Percentiles rank a stretch among this genome's conserved stretches.
phyloP scores from a whole-genome alignment of 2,797 vertebrate genomes.

The Cyclura pinguis region DNA sequence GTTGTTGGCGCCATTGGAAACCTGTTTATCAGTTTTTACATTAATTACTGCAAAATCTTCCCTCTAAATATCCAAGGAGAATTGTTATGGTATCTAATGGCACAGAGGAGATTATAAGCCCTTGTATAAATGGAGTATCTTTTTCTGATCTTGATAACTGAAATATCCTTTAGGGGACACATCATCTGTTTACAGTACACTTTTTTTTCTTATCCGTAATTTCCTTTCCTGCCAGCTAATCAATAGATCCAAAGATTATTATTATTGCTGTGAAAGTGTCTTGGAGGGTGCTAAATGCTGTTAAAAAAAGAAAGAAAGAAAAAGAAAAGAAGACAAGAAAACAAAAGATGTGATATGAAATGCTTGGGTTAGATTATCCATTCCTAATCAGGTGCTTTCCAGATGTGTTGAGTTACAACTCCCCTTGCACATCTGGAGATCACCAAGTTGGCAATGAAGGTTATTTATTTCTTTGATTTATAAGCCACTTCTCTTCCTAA shows the following conservation, averaged over 20 bases:
- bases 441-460: neutral
- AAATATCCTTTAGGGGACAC: neutral
- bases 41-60: neutral
- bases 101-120: neutral
- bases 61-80: neutral
- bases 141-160: constrained; percentile 14
- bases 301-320: constrained; percentile 8
- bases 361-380: constrained; percentile 15
- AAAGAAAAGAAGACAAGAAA: neutral
- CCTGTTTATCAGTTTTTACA: neutral
- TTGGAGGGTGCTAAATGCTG: constrained; percentile 36
- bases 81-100: neutral
- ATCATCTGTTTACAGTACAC: neutral
- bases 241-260: constrained; percentile 45
- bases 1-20: neutral
- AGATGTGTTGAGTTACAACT: neutral
- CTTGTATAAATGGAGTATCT: neutral
- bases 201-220: neutral
- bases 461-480: neutral
- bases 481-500: no score
- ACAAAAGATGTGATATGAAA: neutral
- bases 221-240: constrained; percentile 37
- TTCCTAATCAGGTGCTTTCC: neutral
- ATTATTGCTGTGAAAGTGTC: constrained; percentile 47
- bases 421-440: neutral